Percentiles rank a stretch among this genome's conserved stretches.
Conservation (phyloP, 2,113 vertebrate species). For the Anolis carolinensis region DNA sequence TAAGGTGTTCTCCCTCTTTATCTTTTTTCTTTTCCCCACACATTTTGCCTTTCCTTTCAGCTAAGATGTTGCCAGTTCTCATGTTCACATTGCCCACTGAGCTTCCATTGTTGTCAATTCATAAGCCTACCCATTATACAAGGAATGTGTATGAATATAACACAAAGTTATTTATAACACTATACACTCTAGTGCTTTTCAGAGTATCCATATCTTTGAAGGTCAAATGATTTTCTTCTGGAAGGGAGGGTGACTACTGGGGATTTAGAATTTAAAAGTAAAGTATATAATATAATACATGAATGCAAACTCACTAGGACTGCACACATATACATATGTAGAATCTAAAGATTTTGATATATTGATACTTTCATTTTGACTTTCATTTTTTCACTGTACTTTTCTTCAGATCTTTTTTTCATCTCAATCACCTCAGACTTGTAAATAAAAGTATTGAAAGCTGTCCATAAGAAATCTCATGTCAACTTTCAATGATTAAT, state of each 20-base stretch:
- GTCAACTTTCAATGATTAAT: conserved; percentile 72
- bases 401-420: conserved; percentile 8
- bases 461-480: conserved; percentile 77
- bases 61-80: neutral
- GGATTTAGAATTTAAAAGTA: neutral
- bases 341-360: neutral
- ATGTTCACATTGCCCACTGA: neutral
- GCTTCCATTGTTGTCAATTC: neutral
- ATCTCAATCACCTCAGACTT: conserved; percentile 58
- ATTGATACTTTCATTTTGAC: neutral
- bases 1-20: neutral
- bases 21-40: neutral
- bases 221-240: neutral
- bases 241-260: too few relatives aligned
- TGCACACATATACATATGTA: neutral
- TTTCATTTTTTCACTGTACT: neutral
- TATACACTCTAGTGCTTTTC: neutral
- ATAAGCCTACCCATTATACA: neutral
- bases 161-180: neutral
- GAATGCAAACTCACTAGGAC: neutral
- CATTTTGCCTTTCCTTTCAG: neutral
- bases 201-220: neutral
- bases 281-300: neutral
- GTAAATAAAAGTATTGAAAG: conserved; percentile 74
- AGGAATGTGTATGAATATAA: neutral